Evolutionary conservation across 2,113 vertebrate genomes (phyloP), one percentile per base, ranked within the genome.

Genomic region (Pteropus alecto): DNA sequence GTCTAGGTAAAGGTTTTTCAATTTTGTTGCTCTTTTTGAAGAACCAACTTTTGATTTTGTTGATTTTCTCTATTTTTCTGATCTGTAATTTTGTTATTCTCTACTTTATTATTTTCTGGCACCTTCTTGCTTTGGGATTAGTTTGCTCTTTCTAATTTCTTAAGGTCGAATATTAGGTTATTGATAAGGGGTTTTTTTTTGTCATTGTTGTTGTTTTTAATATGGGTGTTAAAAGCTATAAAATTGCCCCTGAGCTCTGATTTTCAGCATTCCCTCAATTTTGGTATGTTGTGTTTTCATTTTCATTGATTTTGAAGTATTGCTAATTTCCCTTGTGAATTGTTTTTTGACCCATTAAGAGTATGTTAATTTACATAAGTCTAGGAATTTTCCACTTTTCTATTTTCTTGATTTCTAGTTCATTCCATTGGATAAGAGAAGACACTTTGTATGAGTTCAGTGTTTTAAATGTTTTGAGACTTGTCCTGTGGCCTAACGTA

Each of bases 291-390:
- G 11, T 88, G 7, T 73, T 82, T 83, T 71, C 41, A 82, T 94
- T 89, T 94, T 94, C 77, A 82, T 56, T 94, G 28, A 51, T 82
- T 43, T 88, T 28, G 19, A 73, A 43, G 28, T 88, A 74, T 88
- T 63, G 56, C 56, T 73, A 5, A 43, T 82, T 82, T 82, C 14
- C 46, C 56, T 48, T 73, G 51, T 74, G 56, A 35, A 43, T 46
- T 78, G 16, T 87, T 93, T 48, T 87, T 79, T 87, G 54, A 70
- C 21, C 5, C 14, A 43, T 90, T 70, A 24, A 61, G 41, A 76
- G 15, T 77, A 35, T 61, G 19, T 81, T 86, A 73, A 43, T 81
- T 89, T 82, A 56, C 16, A 94, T 35, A 88, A 41, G 54, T 74
- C 71, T 88, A 43, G 82, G 46, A 28, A 56, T 82, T 88, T 88